Base-by-base conservation (phyloP, 2,113 vertebrate genomes). In the Callaeas wilsoni region DNA sequence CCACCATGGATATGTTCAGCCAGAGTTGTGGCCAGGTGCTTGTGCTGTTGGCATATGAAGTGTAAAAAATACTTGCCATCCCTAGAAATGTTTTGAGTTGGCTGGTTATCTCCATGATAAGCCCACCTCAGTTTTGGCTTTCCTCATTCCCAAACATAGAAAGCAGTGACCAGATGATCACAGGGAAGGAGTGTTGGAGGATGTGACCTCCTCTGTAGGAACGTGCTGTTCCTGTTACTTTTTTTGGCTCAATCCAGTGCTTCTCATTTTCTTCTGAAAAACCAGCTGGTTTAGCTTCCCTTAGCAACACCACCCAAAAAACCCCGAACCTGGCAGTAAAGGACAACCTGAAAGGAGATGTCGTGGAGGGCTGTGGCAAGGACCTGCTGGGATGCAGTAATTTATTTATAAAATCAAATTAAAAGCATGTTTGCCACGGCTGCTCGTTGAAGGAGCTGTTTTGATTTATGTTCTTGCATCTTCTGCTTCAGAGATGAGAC, bases 391-490 rank as follows among this genome's bases (percentile, higher is more conserved):
- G 74, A 59, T 76, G 67, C 70, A 46, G 71, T 92, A 67, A 55
- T 17, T 84, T 63, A 33, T 71, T 87, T 46, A 29, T 49, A 60
- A 62, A 92, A 85, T 23, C 37, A 79, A 90, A 87, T 82, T 33
- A 65, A 41, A 83, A 79, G 12, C 2, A 4, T 16, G 22, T 68
- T 94, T 92, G 56, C 55, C 32, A 30, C 4, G 23, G 42, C 50
- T 73, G 71, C 75, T 83, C 0, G 0, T 86, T 2, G 1, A 70
- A 93, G 59, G 64, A 81, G 33, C 63, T 29, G 49, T 63, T 86
- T 35, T 80, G 86, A 96, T 92, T 94, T 88, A 93, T 52, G 33
- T 44, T 70, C 68, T 22, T 75, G 88, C 50, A 67, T 92, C 88
- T 92, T 77, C 77, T 63, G 59, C 69, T 50, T 84, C 52, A 9